phyloP scores from a whole-genome alignment of 2,113 vertebrate genomes.

The Pholis gunnellus region DNA sequence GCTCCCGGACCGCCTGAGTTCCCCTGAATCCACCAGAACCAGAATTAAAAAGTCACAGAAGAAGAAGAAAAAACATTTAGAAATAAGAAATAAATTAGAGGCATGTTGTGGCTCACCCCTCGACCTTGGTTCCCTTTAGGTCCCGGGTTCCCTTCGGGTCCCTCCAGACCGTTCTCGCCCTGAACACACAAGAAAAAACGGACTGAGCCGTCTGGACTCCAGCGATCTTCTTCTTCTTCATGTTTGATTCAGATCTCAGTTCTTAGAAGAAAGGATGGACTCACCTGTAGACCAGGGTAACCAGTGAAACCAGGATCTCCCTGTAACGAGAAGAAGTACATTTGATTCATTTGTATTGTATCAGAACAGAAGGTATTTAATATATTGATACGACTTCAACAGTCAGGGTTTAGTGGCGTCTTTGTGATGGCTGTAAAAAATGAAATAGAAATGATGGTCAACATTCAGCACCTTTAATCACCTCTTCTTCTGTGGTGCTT shows the following conservation, averaged over 20 bases:
- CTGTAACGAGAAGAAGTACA: not conserved
- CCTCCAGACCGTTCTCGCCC: not conserved
- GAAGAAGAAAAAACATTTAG: not conserved
- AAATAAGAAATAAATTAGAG: not conserved
- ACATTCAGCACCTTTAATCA: too few species aligned
- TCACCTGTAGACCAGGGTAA: not conserved
- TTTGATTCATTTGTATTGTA: not conserved
- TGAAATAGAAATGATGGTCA: too few species aligned
- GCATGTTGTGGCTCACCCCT: not conserved
- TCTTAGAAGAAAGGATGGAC: not conserved
- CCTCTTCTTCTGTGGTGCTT: not conserved
- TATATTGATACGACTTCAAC: not conserved
- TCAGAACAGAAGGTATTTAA: not conserved
- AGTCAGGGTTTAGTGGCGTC: too few species aligned
- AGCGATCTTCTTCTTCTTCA: not conserved
- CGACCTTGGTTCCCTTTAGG: not conserved
- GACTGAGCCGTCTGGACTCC: not conserved
- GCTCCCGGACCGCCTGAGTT: constrained; percentile 65
- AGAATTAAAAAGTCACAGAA: not conserved
- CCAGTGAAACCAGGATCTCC: constrained; percentile 24
- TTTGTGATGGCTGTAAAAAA: too few species aligned
- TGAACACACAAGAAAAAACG: not conserved
- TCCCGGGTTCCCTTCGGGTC: constrained; percentile 4
- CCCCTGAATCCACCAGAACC: not conserved
- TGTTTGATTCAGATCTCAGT: not conserved